Evolutionary conservation across 2,888 invertebrate genomes (phyloP), one percentile per base, ranked within the genome.

Genomic region (Amaurobius ferox): DNA sequence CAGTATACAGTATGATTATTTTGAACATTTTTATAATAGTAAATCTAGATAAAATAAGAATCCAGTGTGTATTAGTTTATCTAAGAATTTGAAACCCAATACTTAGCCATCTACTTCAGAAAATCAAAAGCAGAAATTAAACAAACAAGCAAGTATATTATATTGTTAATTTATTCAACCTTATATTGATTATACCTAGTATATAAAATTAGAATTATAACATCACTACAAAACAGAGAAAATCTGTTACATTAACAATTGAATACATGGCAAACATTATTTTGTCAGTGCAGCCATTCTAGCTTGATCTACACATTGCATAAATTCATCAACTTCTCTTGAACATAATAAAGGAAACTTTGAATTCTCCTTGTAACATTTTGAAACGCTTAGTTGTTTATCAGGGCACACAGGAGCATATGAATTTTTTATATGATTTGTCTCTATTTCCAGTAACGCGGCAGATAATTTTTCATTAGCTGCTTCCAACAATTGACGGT

Each of bases 301-400:
- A 28, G 85, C 77, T 62, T 85, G 73, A 39, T 89, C 86, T 6
- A 89, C 88, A 78, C 89, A 89, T 28, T 88, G 30, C 48, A 83
- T 67, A 78, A 89, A 89, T 28, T 86, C 86, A 71, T 78, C 62
- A 30, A 88, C 89, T 87, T 87, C 86, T 67, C 81, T 32, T 32
- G 89, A 87, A 83, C 89, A 89, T 35, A 88, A 87, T 61, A 89
- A 71, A 26, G 89, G 86, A 26, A 67, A 71, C 19, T 86, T 87
- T 1, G 48, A 6, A 86, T 88, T 88, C 16, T 72, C 78, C 39
- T 87, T 72, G 61, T 86, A 88, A 30, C 89, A 89, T 26, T 77
- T 64, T 11, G 74, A 9, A 7, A 89, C 88, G 66, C 64, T 55
- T 35, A 76, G 76, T 35, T 87, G 55, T 13, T 70, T 86, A 32